Evolutionary conservation across 2,888 invertebrate species (phyloP), one percentile per base, ranked within the genome.

Genomic region (Caenorhabditis virilis): DNA sequence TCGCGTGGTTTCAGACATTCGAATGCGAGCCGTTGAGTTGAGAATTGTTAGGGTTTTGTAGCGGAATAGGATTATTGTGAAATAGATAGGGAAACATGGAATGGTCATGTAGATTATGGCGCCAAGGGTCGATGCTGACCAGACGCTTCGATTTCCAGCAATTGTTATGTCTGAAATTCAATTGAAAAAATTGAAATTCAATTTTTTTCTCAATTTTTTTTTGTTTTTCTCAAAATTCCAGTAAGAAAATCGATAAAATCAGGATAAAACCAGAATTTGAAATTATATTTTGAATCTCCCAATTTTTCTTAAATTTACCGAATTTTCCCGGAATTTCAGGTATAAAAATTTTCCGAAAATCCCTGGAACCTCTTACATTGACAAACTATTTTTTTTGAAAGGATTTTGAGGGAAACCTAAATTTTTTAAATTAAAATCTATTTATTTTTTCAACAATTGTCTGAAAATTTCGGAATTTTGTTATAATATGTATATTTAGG

Each of bases 31-130:
- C 6, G 50, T 42, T 15, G 45, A 41, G 18, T 57, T 33, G 2
- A 57, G 33, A 27, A 50, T 51, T 13, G 45, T 57, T 5, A 57
- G 25, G 9, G 57, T 51, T 43, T 39, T 45, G 16, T 57, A 46
- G n/a, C 57, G 36, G 23, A 45, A 45, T 20, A 11, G 46, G 7
- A 57, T 27, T 11, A 51, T 46, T 11, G 51, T 50, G 2, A 1
- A 33, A 27, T 57, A 57, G n/a, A 57, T 57, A 27, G 57, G 57
- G 25, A 57, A 57, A 35, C 57, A 57, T 16, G 57, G 57, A 2
- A 57, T 57, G 6, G 57, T 57, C 50, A 57, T 57, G 39, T 57
- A 57, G 16, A 46, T 25, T 13, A 57, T 51, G 0, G 57, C 20
- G 7, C 50, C 27, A 22, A 57, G 39, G 1, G 57, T 57, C 33